Conservation (phyloP, 1,140 invertebrate genomes). For the Oncopeltus fasciatus region DNA sequence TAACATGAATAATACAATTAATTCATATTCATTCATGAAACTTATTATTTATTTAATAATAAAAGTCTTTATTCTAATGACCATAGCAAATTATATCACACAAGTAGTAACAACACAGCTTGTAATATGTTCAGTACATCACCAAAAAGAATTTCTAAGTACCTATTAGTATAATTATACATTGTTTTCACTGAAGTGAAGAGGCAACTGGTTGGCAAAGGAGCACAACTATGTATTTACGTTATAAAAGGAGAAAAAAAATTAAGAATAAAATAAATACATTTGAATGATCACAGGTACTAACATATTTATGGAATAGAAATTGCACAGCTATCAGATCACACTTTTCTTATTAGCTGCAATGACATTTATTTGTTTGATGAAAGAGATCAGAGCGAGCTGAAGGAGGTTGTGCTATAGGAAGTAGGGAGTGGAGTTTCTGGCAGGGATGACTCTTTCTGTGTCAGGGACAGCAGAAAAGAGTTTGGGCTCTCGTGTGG, state of each 20-base stretch:
- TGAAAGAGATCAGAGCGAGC: background rate
- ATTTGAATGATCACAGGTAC: slow-evolving; percentile 8
- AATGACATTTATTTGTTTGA: background rate
- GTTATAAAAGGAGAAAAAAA: too few relatives aligned
- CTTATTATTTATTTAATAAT: too few relatives aligned
- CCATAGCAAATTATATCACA: too few relatives aligned
- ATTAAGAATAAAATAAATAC: slow-evolving; percentile 1
- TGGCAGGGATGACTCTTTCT: slow-evolving; percentile 78
- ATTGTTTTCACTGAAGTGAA: too few relatives aligned
- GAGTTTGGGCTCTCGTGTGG: slow-evolving; percentile 66
- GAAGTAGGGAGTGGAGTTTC: slow-evolving; percentile 91
- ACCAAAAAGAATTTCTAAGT: background rate
- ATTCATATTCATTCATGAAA: too few relatives aligned
- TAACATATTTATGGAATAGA: background rate
- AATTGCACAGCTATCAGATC: slow-evolving; percentile 7
- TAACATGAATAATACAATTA: too few relatives aligned
- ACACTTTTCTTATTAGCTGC: background rate
- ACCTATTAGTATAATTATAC: background rate
- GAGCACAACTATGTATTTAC: background rate
- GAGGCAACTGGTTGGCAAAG: too few relatives aligned
- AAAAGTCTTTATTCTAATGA: too few relatives aligned
- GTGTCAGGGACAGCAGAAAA: slow-evolving; percentile 89
- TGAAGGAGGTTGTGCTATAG: slow-evolving; percentile 35
- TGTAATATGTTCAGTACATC: background rate
- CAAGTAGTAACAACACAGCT: too few relatives aligned